phyloP scores from a whole-genome alignment of 2,113 vertebrate genomes.

The Corvus cornix region DNA sequence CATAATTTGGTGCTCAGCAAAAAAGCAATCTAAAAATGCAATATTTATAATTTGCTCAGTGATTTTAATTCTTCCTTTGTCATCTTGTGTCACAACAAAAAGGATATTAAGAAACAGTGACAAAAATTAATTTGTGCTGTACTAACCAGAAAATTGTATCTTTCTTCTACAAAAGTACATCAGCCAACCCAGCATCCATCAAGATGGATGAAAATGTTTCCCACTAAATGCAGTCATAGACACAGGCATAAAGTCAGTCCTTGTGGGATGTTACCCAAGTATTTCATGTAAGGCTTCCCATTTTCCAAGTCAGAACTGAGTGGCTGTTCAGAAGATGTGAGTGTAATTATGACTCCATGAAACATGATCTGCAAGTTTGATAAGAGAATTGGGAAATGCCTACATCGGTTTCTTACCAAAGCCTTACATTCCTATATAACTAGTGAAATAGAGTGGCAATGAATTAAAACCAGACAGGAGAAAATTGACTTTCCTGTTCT shows the following conservation, averaged over 20 bases:
- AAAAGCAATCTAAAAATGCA: neutral
- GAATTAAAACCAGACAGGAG: neutral
- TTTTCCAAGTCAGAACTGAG: neutral
- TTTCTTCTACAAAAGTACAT: neutral
- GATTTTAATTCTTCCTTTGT: neutral
- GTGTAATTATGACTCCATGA: neutral
- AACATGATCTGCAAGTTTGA: neutral
- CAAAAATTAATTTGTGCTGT: neutral
- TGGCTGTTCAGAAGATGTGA: neutral
- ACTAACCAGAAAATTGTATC: neutral
- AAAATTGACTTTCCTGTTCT: neutral
- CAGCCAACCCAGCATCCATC: neutral
- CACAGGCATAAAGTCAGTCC: neutral
- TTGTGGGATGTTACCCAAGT: neutral
- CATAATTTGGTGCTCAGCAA: neutral
- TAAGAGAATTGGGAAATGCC: neutral
- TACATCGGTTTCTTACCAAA: neutral
- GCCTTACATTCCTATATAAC: neutral
- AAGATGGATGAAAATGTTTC: neutral
- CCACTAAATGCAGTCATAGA: neutral
- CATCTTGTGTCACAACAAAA: neutral
- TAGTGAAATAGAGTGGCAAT: neutral
- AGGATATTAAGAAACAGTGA: neutral
- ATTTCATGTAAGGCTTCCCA: neutral
- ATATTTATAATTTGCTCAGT: neutral